Percentiles rank a stretch among this genome's conserved stretches.
phyloP scores from a whole-genome alignment of 2,113 vertebrate genomes.

The Holacanthus passer region DNA sequence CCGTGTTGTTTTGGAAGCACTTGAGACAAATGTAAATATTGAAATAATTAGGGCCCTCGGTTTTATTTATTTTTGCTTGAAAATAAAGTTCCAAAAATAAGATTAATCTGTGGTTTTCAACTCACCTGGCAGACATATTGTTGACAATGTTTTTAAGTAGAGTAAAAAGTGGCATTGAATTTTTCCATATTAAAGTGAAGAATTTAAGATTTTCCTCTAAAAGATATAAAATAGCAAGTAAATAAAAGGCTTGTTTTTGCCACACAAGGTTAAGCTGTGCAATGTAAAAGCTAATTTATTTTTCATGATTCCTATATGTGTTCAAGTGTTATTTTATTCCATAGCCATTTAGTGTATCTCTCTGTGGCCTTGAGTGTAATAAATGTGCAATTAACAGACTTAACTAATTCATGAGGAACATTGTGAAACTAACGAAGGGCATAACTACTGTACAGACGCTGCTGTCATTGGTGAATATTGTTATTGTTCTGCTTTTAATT shows the following conservation, averaged over 20 bases:
- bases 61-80: slow-evolving; percentile 10
- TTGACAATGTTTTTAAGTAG: neutral
- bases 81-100: slow-evolving; percentile 29
- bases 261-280: slow-evolving; percentile 42
- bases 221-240: slow-evolving; percentile 20
- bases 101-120: neutral
- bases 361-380: slow-evolving; percentile 77
- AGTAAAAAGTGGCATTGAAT: slow-evolving; percentile 9
- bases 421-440: slow-evolving; percentile 81
- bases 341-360: slow-evolving; percentile 72
- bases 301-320: slow-evolving; percentile 57
- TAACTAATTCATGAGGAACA: slow-evolving; percentile 85
- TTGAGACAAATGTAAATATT: slow-evolving; percentile 40
- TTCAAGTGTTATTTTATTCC: slow-evolving; percentile 58
- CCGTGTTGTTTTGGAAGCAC: slow-evolving; percentile 49
- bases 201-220: slow-evolving; percentile 11
- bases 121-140: neutral
- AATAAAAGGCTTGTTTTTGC: slow-evolving; percentile 43
- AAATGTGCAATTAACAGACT: slow-evolving; percentile 83
- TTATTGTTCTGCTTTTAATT: slow-evolving; percentile 85
- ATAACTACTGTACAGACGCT: slow-evolving; percentile 79
- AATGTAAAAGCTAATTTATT: slow-evolving; percentile 62
- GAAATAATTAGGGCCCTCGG: slow-evolving; percentile 22
- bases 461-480: slow-evolving; percentile 77
- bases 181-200: neutral